Evolutionary conservation across 2,888 invertebrate genomes (phyloP), one percentile per base, ranked within the genome.

Genomic region (Lasioglossum oenotherae): DNA sequence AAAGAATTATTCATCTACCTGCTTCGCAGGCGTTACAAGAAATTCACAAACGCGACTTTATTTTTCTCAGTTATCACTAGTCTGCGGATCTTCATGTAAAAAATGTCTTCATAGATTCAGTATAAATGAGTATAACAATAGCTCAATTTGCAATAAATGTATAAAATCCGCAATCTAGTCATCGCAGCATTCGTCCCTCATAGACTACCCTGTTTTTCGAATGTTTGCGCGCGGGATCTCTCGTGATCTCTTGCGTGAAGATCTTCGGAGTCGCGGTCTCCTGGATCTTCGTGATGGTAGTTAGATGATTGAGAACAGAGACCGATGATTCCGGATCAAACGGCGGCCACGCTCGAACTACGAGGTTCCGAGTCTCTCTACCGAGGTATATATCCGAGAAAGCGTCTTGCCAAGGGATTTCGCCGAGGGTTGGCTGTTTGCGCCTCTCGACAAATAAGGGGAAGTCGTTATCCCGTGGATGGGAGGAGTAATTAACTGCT

Each of bases 361-460:
- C 77, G 60, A 80, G 49, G 77, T 76, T 84, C 85, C 78, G 64
- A 78, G 82, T 57, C 57, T 72, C 73, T 53, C 64, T 19, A 71
- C 4, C n/a, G 75, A 49, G 72, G 46, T 88, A 85, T 84, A 88
- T 84, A 87, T 82, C 88, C 84, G 85, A 82, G 89, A 88, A 90
- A 90, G 82, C 88, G 86, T 89, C 90, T 90, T 90, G 87, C 87
- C 86, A 67, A 89, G 91, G 89, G 93, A 91, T 92, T 92, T 92
- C 88, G 85, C 82, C 86, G 88, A 92, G 92, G 92, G 93, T 92
- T 92, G 92, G 93, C 92, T 93, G 93, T 92, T 94, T 92, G 93
- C 93, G 92, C 93, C 93, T 93, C 93, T 93, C 94, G 94, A 94
- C 94, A 94, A 94, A 94, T 94, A 93, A 94, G 94, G 94, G 94